Evolutionary conservation across 2,113 vertebrate species (phyloP), one percentile per base, ranked within the genome.

Genomic region (Scolopax mira): DNA sequence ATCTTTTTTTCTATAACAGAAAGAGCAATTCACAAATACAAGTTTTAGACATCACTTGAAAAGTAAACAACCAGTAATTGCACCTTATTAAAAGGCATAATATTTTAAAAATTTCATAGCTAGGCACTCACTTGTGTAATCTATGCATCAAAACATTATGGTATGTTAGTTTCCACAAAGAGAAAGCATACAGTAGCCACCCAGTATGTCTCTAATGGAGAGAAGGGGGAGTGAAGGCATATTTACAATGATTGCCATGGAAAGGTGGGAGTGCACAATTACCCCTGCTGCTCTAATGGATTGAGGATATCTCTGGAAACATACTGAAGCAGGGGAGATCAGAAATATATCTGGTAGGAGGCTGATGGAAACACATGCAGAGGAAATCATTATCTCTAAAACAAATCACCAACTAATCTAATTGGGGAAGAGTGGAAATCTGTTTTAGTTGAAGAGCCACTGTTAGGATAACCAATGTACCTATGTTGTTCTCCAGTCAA

Each of bases 61-160:
- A 84, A 25, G 16, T 33, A 72, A 90, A 65, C 35, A 66, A 41
- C 24, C 23, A n/a, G 42, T 89, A 82, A 82, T 52, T 95, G 41
- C 16, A 74, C 52, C 37, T 85, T 96, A 77, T 86, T 88, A 94
- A 85, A 94, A 90, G 14, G 41, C 6, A 19, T 54, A 31, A 6
- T 88, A 54, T 74, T 95, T 64, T 83, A 83, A 94, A 94, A 95
- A 85, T 27, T 52, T 93, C 60, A 42, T 27, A 88, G n/a, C 70
- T 62, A 85, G 69, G 31, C 23, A 80, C 52, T 89, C 51, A 46
- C 12, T 87, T 57, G 10, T 64, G 17, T 86, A 86, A 95, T 88
- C 78, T 91, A 31, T 86, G 67, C 46, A 55, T 74, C 33, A 66
- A 95, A 92, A 77, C 95, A 61, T 88, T 89, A 78, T 46, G 85